phyloP scores from a whole-genome alignment of 2,888 invertebrate genomes.

The Mayetiola destructor region DNA sequence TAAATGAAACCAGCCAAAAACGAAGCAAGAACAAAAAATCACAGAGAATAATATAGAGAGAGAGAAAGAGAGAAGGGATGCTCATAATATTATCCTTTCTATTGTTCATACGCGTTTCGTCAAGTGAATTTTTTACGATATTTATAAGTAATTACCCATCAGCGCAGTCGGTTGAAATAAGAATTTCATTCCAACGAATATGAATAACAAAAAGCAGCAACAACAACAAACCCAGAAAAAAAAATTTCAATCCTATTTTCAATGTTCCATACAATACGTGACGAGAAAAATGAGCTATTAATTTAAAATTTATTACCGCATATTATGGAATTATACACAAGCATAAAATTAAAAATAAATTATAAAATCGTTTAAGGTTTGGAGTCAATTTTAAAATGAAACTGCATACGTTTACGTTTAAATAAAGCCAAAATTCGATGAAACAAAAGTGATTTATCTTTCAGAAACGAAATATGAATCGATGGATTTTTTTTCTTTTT shows the following conservation, averaged over 20 bases:
- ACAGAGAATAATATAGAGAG: neutral
- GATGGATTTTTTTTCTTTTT: neutral
- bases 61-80: neutral
- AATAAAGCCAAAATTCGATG: too few relatives aligned
- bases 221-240: too few relatives aligned
- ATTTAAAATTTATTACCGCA: slow-evolving; percentile 3
- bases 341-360: too few relatives aligned
- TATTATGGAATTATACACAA: neutral
- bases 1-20: too few relatives aligned
- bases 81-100: neutral
- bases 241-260: too few relatives aligned
- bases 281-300: slow-evolving; percentile 1
- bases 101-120: neutral
- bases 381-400: too few relatives aligned
- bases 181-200: too few relatives aligned
- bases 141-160: neutral
- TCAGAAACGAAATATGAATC: neutral
- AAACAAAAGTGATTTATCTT: neutral
- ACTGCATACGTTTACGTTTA: too few relatives aligned
- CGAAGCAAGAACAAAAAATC: neutral
- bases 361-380: too few relatives aligned
- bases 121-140: neutral
- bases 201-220: neutral
- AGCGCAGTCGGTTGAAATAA: neutral
- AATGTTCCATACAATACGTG: too few relatives aligned